Base-by-base conservation (phyloP, 2,888 invertebrate species). In the Thalpophila matura region DNA sequence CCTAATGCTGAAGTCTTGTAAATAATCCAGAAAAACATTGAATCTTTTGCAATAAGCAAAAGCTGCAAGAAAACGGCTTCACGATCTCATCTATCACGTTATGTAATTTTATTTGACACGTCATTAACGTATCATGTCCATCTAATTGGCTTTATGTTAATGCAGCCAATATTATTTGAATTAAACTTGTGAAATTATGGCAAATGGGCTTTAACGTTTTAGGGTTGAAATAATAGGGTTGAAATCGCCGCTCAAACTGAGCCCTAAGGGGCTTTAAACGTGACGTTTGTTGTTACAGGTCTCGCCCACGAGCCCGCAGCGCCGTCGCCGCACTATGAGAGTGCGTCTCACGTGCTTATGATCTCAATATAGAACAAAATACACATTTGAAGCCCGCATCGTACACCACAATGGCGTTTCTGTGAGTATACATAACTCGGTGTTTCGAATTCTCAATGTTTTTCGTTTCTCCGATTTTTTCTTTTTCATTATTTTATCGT, bases 241-340 rank as follows among this genome's bases (percentile, higher is more conserved):
- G 57, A 57, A 58, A 62, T 67, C 47, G 40, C 42, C 66, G 45
- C 35, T 63, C 26, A 53, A 51, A 62, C 35, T 16, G 53, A 57
- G 75, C 70, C 70, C 65, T 38, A 47, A 40, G 22, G 69, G 74
- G 76, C 64, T 74, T 70, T 77, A 86, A 86, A 80, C 74, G 62
- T 83, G 73, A 80, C 86, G 73, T 86, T 88, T 85, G 82, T 94
- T 93, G 90, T 95, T 94, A 50, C 94, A 95, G 95, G 88, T 93
- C 87, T 90, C 86, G 79, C 65, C 84, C 78, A 80, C 79, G 79
- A 85, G 83, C 82, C 82, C 82, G 73, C 80, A 73, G 74, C 82
- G 85, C 86, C 83, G 91, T 86, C 82, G 77, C 75, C 91, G 88
- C 93, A 93, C 89, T 93, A 95, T 95, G 94, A 91, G 87, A 95